Base-by-base conservation (phyloP, 2,797 vertebrate genomes). In the Arrhamphus sclerolepis region DNA sequence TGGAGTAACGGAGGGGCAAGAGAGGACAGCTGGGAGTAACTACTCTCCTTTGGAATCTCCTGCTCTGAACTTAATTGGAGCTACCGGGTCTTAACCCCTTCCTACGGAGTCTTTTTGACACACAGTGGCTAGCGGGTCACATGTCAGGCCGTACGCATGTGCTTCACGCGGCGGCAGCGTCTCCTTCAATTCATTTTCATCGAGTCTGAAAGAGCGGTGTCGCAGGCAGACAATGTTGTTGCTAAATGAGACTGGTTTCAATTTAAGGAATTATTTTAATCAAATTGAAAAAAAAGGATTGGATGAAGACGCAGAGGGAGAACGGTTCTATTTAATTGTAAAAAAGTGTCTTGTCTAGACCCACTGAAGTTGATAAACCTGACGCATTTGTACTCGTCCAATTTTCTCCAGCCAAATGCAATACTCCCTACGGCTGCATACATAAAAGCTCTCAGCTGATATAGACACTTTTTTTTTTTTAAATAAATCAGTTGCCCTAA, bases 251-350 rank as follows among this genome's bases (percentile, higher is more conserved):
- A 42, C 66, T 0, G 56, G 39, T 78, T 85, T 83, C 84, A 84
- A 81, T 83, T 88, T 74, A 65, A 82, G 66, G 66, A 82, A 81
- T 84, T 60, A 82, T 85, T 81, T 81, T 68, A 74, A 80, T 81
- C 70, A 77, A 83, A 82, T 72, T 75, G 74, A 68, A 77, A 72
- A 80, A 13, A 38, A 49, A 68, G 46, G 46, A 48, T 40, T 62
- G 51, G 22, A 61, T 55, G 61, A 79, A 77, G 76, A 79, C 21
- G 49, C 65, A 53, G 52, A 55, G 14, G 39, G 60, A 70, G 68
- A 84, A 70, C 20, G 60, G 66, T 66, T 74, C 66, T 29, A 78
- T 80, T 84, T 78, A 78, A 87, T 87, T 77, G 72, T 60, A 58
- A 65, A 47, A 72, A 76, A 40, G 18, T 20, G 56, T 20, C 44